phyloP scores from a whole-genome alignment of 2,797 vertebrate genomes.

The Xiphophorus birchmanni region DNA sequence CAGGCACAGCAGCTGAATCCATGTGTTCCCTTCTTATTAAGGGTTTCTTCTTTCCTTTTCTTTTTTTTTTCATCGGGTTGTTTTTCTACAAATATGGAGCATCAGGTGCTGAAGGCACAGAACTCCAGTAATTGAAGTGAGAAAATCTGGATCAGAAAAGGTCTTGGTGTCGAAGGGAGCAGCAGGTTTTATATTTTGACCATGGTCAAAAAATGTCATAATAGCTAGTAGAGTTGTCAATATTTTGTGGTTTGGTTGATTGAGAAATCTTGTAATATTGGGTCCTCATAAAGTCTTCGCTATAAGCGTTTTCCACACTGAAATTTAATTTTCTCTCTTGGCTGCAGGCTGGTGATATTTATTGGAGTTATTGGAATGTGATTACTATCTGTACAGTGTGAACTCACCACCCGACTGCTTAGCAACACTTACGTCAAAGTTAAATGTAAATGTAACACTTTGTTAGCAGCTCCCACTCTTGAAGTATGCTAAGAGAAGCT shows the following conservation, averaged over 20 bases:
- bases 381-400: conserved; percentile 27
- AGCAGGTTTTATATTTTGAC: conserved; percentile 36
- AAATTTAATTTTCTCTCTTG: not conserved
- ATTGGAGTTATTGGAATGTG: conserved; percentile 10
- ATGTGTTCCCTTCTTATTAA: conserved; percentile 20
- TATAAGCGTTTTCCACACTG: conserved; percentile 3
- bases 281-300: conserved; percentile 18
- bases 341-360: conserved; percentile 14
- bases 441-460: conserved; percentile 50
- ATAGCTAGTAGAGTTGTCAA: conserved; percentile 8
- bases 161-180: conserved; percentile 44
- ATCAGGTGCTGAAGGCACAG: conserved; percentile 48
- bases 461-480: conserved; percentile 48
- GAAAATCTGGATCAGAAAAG: conserved; percentile 22
- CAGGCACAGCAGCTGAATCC: conserved; percentile 15
- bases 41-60: conserved; percentile 7
- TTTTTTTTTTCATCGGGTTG: conserved; percentile 2
- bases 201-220: conserved; percentile 19
- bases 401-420: conserved; percentile 34
- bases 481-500: conserved; percentile 27
- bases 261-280: conserved; percentile 11
- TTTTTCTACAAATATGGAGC: conserved; percentile 31
- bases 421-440: conserved; percentile 51
- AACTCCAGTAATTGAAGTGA: conserved; percentile 23
- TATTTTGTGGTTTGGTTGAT: conserved; percentile 20